A percentile compares a stretch with the other conserved stretches of the same genome.
These are phyloP conservation scores for Nomia melanderi DNA, from an alignment of 1,140 invertebrate species.

Conservation along the genomic window DNA sequence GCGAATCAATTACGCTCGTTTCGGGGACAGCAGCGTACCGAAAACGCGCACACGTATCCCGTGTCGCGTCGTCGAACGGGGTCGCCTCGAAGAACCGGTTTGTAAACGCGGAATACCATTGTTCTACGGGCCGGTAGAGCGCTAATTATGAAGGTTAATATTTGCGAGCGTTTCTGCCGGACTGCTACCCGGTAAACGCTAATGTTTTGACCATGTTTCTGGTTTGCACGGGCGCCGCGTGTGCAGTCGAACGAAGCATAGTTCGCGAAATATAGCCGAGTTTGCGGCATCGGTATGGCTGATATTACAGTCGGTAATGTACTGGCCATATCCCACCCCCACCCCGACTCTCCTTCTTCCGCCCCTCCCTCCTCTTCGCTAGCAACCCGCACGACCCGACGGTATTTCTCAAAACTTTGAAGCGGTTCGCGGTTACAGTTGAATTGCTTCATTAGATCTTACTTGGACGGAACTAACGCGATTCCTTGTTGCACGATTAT, in stretches of 20 bases:
- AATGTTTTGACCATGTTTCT: conserved; percentile 35
- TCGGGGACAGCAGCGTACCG: background rate
- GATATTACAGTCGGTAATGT: conserved; percentile 63
- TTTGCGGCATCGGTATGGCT: conserved; percentile 60
- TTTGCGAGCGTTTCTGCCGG: background rate
- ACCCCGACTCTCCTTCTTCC: no score
- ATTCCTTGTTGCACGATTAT: conserved; percentile 32
- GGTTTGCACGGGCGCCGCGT: conserved; percentile 4
- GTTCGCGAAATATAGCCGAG: conserved; percentile 59
- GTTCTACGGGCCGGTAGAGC: conserved; percentile 1
- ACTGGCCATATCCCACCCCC: conserved; percentile 47
- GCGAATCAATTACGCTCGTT: background rate
- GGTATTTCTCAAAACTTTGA: conserved; percentile 67
- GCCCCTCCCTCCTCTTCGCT: no score
- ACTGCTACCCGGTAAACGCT: background rate
- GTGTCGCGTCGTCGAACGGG: background rate
- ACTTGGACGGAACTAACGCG: conserved; percentile 49
- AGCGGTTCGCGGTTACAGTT: conserved; percentile 59
- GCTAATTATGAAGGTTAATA: conserved; percentile 34
- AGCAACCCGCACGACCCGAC: no score
- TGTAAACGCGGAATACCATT: conserved; percentile 16
- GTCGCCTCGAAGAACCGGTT: conserved; percentile 4
- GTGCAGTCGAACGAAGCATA: conserved; percentile 43
- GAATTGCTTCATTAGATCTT: conserved; percentile 68
- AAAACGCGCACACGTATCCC: background rate